These are phyloP conservation scores for Paramuricea clavata DNA, from an alignment of 92 coral and sea anemone genomes.

Conservation along the genomic window DNA sequence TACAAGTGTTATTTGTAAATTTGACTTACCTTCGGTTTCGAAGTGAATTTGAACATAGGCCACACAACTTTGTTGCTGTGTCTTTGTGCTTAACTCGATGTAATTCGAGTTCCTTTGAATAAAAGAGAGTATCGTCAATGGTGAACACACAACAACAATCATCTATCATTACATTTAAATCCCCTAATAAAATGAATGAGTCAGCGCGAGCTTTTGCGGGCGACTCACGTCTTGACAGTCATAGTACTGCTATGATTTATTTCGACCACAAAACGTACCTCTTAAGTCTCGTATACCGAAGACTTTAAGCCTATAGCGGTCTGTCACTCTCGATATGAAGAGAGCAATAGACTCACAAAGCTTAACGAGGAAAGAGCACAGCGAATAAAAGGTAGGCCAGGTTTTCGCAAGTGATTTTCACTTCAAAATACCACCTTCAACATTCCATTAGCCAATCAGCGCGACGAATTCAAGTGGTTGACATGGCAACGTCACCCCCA, in stretches of 20 bases:
- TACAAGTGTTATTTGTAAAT: slow-evolving; percentile 18
- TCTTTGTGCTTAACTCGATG: slow-evolving; percentile 18
- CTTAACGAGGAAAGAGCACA: slow-evolving; percentile 21
- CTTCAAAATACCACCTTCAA: slow-evolving; percentile 25
- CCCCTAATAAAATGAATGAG: slow-evolving; percentile 48
- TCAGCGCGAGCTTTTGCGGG: background rate
- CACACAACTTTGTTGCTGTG: slow-evolving; percentile 22
- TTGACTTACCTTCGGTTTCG: slow-evolving; percentile 31
- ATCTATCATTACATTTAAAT: slow-evolving; percentile 51
- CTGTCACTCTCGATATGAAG: slow-evolving; percentile 34
- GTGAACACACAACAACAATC: slow-evolving; percentile 9
- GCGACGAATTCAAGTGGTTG: slow-evolving; percentile 7
- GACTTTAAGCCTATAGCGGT: slow-evolving; percentile 39
- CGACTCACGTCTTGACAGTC: background rate
- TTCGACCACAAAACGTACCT: slow-evolving; percentile 10
- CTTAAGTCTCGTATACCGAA: slow-evolving; percentile 38
- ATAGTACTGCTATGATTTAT: slow-evolving; percentile 6
- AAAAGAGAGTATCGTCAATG: background rate
- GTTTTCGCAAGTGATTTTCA: slow-evolving; percentile 2
- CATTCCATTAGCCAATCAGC: slow-evolving; percentile 30
- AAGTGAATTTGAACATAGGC: slow-evolving; percentile 19
- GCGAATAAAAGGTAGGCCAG: background rate
- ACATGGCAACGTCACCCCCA: slow-evolving; percentile 48
- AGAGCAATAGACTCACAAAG: slow-evolving; percentile 36
- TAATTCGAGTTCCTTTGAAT: slow-evolving; percentile 25